Base-by-base conservation (phyloP, 2,888 invertebrate genomes). In the Priocnemis perturbator region DNA sequence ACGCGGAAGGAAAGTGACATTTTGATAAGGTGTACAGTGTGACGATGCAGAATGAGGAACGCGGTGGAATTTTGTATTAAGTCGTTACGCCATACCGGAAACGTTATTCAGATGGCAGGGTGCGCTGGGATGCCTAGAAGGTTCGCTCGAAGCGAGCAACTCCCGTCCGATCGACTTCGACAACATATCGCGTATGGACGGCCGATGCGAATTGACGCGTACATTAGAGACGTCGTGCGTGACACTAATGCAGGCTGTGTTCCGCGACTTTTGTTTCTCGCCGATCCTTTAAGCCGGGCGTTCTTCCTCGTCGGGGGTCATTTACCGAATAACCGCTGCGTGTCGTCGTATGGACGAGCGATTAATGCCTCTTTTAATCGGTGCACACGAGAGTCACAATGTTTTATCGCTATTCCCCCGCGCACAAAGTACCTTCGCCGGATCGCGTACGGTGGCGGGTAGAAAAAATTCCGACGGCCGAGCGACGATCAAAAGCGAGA, bases 281-380 rank as follows among this genome's bases (percentile, higher is more conserved):
- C 60, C 55, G 52, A 52, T 55, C 14, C 20, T 50, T n/a, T 30
- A n/a, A n/a, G 47, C n/a, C 26, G 37, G 21, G 48, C 56, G 17
- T 9, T 50, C 50, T 50, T 50, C 50, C 50, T 50, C 50, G 19
- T 19, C 50, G 23, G 68, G 44, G 69, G 71, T 72, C 68, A 58
- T 70, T 70, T 70, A 70, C 67, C 70, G 74, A 66, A 65, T 66
- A 72, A 74, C 63, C 60, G 74, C 69, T 14, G 56, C 64, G 67
- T 52, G 63, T 73, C 59, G 67, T 11, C 53, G 70, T 65, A 62
- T 64, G 50, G n/a, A 58, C 65, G 30, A 58, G 45, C 74, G 74
- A 74, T 76, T 70, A 74, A 75, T 60, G 55, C 48, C 58, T 47
- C 62, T 45, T 57, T 64, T 47, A 52, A 71, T 71, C 66, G 58